Conservation (phyloP, 2,888 invertebrate genomes). For the Campoplex nolae region DNA sequence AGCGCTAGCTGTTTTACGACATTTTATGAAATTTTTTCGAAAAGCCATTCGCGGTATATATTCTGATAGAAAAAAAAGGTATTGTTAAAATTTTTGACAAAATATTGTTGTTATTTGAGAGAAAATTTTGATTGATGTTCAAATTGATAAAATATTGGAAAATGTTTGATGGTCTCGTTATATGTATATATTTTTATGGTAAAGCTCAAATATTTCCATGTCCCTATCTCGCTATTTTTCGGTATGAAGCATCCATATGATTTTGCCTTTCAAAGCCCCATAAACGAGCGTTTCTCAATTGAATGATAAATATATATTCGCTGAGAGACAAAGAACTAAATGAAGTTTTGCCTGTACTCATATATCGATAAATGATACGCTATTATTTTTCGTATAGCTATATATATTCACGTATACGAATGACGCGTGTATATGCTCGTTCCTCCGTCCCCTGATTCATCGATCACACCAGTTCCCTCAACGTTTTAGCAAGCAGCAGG, state of each 20-base stretch:
- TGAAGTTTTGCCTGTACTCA: slow-evolving; percentile 4
- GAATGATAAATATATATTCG: slow-evolving; percentile 29
- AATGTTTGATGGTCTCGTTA: too few relatives aligned
- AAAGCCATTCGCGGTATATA: too few relatives aligned
- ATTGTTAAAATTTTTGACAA: too few relatives aligned
- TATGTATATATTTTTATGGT: too few relatives aligned
- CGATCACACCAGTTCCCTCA: slow-evolving; percentile 30
- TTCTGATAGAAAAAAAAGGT: too few relatives aligned
- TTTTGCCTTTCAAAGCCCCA: slow-evolving; percentile 11
- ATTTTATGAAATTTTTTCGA: too few relatives aligned
- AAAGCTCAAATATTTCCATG: neutral
- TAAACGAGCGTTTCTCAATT: slow-evolving; percentile 52
- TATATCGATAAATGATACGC: neutral
- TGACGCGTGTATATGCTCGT: slow-evolving; percentile 25
- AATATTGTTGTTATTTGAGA: too few relatives aligned
- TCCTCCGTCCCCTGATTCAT: slow-evolving; percentile 34
- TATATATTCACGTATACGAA: slow-evolving; percentile 10
- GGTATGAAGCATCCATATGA: slow-evolving; percentile 39
- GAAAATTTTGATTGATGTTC: too few relatives aligned
- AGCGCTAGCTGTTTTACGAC: too few relatives aligned
- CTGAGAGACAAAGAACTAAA: neutral
- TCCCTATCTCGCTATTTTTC: slow-evolving; percentile 28
- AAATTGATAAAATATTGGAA: too few relatives aligned
- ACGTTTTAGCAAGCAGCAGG: neutral
- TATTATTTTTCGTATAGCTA: neutral